Percentiles rank a stretch among this genome's conserved stretches.
Conservation (phyloP, 2,797 vertebrate genomes). For the Danio albolineatus region DNA sequence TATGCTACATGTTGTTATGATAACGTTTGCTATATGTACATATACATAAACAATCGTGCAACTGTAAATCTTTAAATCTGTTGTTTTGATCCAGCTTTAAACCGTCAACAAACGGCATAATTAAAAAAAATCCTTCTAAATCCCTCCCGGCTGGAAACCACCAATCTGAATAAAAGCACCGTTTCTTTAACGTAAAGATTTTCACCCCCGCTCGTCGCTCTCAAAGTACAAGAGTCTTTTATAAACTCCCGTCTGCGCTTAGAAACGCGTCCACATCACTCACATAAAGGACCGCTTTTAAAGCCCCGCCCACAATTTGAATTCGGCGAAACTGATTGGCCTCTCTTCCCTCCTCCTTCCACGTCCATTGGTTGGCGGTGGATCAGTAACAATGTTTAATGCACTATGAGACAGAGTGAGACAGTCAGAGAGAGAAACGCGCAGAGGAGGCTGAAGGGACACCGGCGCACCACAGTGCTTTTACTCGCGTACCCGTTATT, state of each 20-base stretch:
- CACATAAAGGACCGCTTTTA: constrained; percentile 68
- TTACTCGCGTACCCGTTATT: constrained; percentile 56
- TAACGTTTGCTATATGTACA: too few relatives aligned
- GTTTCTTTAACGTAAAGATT: constrained; percentile 24
- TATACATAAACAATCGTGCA: background rate
- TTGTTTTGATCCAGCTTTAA: too few relatives aligned
- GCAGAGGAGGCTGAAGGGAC: constrained; percentile 57
- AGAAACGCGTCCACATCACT: constrained; percentile 35
- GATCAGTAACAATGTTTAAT: constrained; percentile 97
- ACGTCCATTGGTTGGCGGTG: constrained; percentile 86
- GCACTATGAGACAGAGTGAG: constrained; percentile 94
- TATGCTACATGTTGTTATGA: too few relatives aligned
- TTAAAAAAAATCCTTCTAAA: background rate
- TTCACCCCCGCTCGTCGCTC: constrained; percentile 42
- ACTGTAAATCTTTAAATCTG: background rate
- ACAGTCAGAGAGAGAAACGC: constrained; percentile 83
- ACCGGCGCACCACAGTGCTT: constrained; percentile 65
- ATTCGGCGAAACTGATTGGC: constrained; percentile 71
- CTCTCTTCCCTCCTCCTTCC: constrained; percentile 63
- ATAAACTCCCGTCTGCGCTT: constrained; percentile 48
- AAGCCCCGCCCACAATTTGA: constrained; percentile 74
- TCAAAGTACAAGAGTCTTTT: constrained; percentile 41
- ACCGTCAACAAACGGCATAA: too few relatives aligned
- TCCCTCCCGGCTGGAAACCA: background rate
- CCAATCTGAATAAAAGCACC: background rate